Base-by-base conservation (phyloP, 2,113 vertebrate genomes). In the Lucifuga dentata region DNA sequence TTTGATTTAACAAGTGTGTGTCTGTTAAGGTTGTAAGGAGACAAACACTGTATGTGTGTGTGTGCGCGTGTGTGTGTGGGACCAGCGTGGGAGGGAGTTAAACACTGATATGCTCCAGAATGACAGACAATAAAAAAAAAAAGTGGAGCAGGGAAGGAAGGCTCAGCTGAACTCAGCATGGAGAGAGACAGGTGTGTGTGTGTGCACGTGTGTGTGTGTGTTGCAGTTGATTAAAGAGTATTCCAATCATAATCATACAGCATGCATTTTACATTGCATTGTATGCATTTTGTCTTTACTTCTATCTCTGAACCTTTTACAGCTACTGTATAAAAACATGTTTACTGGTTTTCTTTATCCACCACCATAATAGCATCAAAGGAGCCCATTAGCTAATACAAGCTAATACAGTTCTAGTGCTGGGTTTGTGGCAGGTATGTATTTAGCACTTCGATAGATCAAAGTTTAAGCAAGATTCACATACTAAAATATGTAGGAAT, bases 21-120 rank as follows among this genome's bases (percentile, higher is more conserved):
- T 76, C 29, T 73, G 61, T 59, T 56, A 46, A 59, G 43, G 56
- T 71, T 73, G 60, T 19, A 24, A 19, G 65, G 68, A 23, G 40
- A 66, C 64, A 68, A 61, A 64, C 38, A 35, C 15, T 5, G 20
- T 21, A 15, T 69, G 35, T 61, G 36, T 52, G 20, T 39, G 52
- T 45, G 57, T 39, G 73, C 48, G 41, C 50, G 43, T 49, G 46
- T 46, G 59, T 60, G 59, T 51, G 58, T 48, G 11, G 51, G 19
- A 49, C 8, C 20, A 44, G 86, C 16, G 67, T 76, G 68, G 80
- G 78, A 66, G 73, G 59, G 52, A 64, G 73, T 86, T 90, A 84
- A 89, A 88, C 72, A 71, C 57, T 78, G 83, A 85, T 74, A 82
- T 83, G 80, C 83, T 85, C 80, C 73, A 78, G 61, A 83, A 85